phyloP scores from a whole-genome alignment of 2,797 vertebrate species.

The Lutjanus argentimaculatus region DNA sequence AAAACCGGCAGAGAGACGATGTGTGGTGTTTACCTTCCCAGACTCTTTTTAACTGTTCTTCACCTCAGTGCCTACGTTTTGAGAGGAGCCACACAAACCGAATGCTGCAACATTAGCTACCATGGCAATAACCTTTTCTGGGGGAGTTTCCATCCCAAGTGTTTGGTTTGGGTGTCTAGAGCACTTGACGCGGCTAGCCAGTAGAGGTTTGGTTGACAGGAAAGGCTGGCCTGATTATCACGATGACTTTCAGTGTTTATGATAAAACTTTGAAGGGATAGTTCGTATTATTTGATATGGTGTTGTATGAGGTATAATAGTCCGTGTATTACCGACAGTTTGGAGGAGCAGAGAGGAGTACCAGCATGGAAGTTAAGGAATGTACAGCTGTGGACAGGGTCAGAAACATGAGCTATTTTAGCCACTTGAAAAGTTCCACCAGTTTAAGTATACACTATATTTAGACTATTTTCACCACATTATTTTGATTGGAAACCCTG shows the following conservation, averaged over 20 bases:
- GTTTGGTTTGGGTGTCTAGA: constrained; percentile 54
- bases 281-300: no score
- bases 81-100: constrained; percentile 81
- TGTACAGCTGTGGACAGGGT: no score
- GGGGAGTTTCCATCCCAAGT: constrained; percentile 45
- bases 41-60: constrained; percentile 90
- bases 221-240: constrained; percentile 28
- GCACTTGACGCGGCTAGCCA: constrained; percentile 51
- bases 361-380: no score
- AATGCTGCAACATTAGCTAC: constrained; percentile 86
- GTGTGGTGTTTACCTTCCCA: constrained; percentile 85
- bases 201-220: constrained; percentile 41
- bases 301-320: no score
- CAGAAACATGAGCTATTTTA: no score
- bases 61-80: constrained; percentile 96
- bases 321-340: no score
- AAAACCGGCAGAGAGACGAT: constrained; percentile 70
- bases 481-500: no score
- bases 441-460: no score
- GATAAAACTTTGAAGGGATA: constrained; percentile 3
- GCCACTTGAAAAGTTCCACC: no score
- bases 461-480: no score
- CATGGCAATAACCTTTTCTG: constrained; percentile 85
- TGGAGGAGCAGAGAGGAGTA: no score
- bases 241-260: constrained; percentile 26